A percentile compares a stretch with the other conserved stretches of the same genome.
Conservation (phyloP, 1,140 invertebrate genomes). For the Cepaea nemoralis region DNA sequence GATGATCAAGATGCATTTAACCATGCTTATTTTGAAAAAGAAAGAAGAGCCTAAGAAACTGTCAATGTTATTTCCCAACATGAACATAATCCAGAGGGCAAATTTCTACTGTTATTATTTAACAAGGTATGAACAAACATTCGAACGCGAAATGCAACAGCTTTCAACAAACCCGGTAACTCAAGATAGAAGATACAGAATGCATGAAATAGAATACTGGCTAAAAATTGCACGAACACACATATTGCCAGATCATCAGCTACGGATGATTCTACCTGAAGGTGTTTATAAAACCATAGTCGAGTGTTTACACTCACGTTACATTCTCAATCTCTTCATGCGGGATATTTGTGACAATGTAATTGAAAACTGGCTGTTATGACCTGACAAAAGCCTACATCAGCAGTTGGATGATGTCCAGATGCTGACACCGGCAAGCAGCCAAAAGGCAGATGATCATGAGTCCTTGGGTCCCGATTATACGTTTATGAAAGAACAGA, state of each 20-base stretch:
- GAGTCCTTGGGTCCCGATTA: background rate
- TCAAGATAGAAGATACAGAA: background rate
- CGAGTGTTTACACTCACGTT: too few relatives aligned
- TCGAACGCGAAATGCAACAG: background rate
- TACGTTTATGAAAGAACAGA: background rate
- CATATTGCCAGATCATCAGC: background rate
- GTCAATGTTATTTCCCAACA: background rate
- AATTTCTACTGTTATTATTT: background rate
- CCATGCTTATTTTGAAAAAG: background rate
- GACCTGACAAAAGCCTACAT: too few relatives aligned
- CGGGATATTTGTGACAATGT: too few relatives aligned
- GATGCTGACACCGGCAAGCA: background rate
- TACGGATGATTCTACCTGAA: too few relatives aligned
- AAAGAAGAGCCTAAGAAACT: background rate
- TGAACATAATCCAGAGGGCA: background rate
- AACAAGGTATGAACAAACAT: background rate
- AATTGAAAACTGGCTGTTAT: background rate
- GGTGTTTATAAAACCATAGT: background rate
- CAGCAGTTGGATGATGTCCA: background rate
- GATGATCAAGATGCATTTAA: conserved; percentile 22
- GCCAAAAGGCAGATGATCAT: background rate
- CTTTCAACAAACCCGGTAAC: background rate
- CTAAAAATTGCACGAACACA: background rate
- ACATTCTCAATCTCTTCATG: too few relatives aligned
- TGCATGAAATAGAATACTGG: background rate